Evolutionary conservation across 2,113 vertebrate genomes (phyloP).

Genomic region (Syngnathus floridae): DNA sequence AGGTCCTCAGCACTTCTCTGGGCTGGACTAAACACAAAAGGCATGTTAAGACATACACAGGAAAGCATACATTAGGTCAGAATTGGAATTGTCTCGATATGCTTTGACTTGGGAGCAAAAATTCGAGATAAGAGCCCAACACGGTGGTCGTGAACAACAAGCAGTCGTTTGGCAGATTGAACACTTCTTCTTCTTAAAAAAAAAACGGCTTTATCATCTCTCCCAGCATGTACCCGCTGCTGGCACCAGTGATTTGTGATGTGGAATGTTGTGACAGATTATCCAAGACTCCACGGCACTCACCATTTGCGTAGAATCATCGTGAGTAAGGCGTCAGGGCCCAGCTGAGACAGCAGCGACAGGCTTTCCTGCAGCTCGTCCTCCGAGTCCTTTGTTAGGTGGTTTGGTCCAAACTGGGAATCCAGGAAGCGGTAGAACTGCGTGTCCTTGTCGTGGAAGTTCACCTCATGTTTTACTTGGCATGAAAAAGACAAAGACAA

Average conservation of each 20-base stretch:
- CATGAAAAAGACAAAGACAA: constrained; percentile 7
- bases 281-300: constrained; percentile 38
- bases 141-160: no score
- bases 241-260: neutral
- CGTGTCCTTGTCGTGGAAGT: constrained; percentile 88
- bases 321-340: constrained; percentile 84
- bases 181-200: no score
- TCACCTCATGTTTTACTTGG: constrained; percentile 85
- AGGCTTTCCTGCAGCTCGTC: constrained; percentile 86
- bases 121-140: no score
- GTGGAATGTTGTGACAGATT: neutral
- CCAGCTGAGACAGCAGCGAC: constrained; percentile 82
- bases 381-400: constrained; percentile 61
- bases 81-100: neutral
- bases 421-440: constrained; percentile 90
- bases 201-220: no score
- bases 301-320: constrained; percentile 90
- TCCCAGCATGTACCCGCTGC: neutral
- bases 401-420: constrained; percentile 63
- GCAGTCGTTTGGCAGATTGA: no score
- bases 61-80: neutral
- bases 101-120: no score
- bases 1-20: constrained; percentile 87
- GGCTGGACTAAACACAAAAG: constrained; percentile 68
- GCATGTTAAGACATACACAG: neutral